A percentile compares a stretch with the other conserved stretches of the same genome.
phyloP scores from a whole-genome alignment of 1,140 invertebrate genomes.

The Anastrepha obliqua region DNA sequence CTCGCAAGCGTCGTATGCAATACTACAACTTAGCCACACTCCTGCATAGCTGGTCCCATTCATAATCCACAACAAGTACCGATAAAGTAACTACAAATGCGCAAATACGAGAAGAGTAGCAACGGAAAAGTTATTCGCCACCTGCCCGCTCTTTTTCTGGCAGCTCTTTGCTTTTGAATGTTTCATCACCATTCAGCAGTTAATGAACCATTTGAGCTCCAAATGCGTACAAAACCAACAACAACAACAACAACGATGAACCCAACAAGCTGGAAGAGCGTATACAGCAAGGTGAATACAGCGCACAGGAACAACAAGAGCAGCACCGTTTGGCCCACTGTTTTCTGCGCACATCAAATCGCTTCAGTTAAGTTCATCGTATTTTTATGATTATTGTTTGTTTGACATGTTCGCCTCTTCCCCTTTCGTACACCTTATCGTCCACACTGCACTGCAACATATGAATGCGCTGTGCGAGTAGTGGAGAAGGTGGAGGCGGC shows the following conservation, averaged over 20 bases:
- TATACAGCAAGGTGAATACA: background rate
- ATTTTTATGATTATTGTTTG: constrained; percentile 55
- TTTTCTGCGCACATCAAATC: constrained; percentile 30
- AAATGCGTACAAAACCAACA: background rate
- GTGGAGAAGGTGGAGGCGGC: background rate
- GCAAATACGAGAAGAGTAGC: background rate
- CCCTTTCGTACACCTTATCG: background rate
- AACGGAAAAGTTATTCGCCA: background rate
- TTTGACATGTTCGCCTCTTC: constrained; percentile 30
- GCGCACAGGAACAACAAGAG: background rate
- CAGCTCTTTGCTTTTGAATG: background rate
- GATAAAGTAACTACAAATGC: background rate
- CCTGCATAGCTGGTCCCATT: constrained; percentile 12
- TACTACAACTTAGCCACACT: background rate
- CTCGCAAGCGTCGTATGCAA: background rate
- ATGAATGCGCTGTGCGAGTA: no score
- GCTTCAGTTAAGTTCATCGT: constrained; percentile 47
- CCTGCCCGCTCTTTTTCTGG: background rate
- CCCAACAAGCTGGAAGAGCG: background rate
- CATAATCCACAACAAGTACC: constrained; percentile 4
- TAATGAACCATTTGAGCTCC: constrained; percentile 29
- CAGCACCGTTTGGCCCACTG: background rate
- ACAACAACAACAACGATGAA: background rate
- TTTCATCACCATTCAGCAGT: background rate
- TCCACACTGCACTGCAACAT: background rate